Percentiles rank a stretch among this genome's conserved stretches.
These are phyloP conservation scores for Charaxes varanes DNA, from an alignment of 1,140 invertebrate genomes.

Conservation along the genomic window DNA sequence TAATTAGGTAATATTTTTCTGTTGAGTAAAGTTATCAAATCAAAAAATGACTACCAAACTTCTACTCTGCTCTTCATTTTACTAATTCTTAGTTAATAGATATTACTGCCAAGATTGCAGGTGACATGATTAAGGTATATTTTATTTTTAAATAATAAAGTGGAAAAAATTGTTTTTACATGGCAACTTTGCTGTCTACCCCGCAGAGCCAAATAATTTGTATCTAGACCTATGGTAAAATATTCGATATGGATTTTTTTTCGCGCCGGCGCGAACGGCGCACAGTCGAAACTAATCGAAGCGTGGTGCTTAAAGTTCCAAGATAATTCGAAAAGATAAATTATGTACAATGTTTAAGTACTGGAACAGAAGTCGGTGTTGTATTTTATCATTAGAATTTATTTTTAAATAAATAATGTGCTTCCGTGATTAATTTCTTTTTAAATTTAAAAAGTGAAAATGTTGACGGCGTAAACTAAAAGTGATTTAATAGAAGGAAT, in stretches of 20 bases:
- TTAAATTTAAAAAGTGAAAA: conserved; percentile 14
- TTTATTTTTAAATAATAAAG: too few relatives aligned
- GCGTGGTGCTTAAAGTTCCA: neutral
- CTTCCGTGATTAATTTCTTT: neutral
- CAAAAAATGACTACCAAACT: too few relatives aligned
- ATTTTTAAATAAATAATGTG: neutral
- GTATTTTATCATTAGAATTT: neutral
- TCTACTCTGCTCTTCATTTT: too few relatives aligned
- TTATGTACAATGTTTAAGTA: conserved; percentile 8
- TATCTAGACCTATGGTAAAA: conserved; percentile 24
- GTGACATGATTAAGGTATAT: too few relatives aligned
- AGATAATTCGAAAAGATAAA: neutral
- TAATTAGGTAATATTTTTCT: too few relatives aligned
- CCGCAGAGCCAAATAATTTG: conserved; percentile 15
- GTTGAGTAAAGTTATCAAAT: too few relatives aligned
- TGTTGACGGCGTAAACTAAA: conserved; percentile 3
- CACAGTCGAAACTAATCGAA: conserved; percentile 2
- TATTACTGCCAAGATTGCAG: too few relatives aligned
- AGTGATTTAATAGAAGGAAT: conserved; percentile 13
- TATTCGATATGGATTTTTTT: conserved; percentile 35
- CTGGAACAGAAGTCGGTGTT: conserved; percentile 1
- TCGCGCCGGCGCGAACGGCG: conserved; percentile 37
- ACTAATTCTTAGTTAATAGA: too few relatives aligned
- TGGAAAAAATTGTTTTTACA: too few relatives aligned
- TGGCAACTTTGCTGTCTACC: conserved; percentile 3